Base-by-base conservation (phyloP, 1,140 invertebrate species). In the Magallana ariakensis region DNA sequence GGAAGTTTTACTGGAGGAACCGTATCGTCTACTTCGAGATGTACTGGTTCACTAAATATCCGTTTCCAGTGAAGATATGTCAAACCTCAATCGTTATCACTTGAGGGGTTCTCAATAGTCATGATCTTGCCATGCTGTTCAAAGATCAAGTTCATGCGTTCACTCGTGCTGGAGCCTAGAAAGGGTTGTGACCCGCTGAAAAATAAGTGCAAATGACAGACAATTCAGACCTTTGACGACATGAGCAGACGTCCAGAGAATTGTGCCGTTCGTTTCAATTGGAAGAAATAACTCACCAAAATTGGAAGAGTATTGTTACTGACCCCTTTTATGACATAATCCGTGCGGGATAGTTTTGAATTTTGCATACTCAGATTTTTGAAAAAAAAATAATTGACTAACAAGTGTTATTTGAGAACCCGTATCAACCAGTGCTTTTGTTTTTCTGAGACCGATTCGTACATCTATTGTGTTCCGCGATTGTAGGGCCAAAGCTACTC, bases 11-110 rank as follows among this genome's bases (percentile, higher is more conserved):
- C 56, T 19, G 66, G 87, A 1, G 66, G 9, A n/a, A 81, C 46
- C 15, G 75, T 84, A 3, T 58, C 11, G 54, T 87, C 87, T 16
- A 81, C 56, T 56, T 85, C 75, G 7, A 87, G 56, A 16, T 87
- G 83, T 6, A 81, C n/a, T n/a, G 56, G 19, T 66, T 57, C 83
- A 26, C 81, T 13, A 85, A 82, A 8, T 9, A 26, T 54, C 87
- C 83, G 16, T 82, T 58, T n/a, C 87, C 87, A 54, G 58, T 57
- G 53, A 85, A 87, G 16, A 85, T n/a, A 66, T 87, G 57, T n/a
- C 56, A 3, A 57, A 62, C 85, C 19, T 85, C 22, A 8, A 33
- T 22, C 13, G 55, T 22, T 11, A 15, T 46, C 22, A 11, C 11
- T 81, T 7, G 58, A 53, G 19, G 70, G 60, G 13, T 1, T 4